Conservation (phyloP, 2,888 invertebrate species). For the Nycteola revayana region DNA sequence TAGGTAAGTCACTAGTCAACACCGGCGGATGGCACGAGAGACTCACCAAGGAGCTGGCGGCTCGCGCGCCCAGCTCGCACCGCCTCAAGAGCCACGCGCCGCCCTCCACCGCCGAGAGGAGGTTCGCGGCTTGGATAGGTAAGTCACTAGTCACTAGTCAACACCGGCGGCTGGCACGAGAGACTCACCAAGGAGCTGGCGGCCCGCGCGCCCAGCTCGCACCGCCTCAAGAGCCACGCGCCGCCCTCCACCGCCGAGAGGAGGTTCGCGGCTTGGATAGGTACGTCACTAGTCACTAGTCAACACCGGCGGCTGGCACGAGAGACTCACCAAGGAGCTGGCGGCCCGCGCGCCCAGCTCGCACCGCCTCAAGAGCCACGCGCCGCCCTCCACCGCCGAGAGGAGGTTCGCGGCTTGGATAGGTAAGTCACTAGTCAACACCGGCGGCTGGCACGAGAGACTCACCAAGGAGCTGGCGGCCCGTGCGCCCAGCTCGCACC, state of each 20-base stretch:
- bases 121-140: constrained; percentile 99
- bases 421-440: constrained; percentile 74
- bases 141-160: constrained; percentile 15
- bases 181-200: constrained; percentile 85
- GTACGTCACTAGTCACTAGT: constrained; percentile 65
- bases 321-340: constrained; percentile 87
- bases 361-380: constrained; percentile 94
- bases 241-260: constrained; percentile 95
- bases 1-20: constrained; percentile 81
- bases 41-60: constrained; percentile 81
- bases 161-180: constrained; percentile 81
- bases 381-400: constrained; percentile 95
- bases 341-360: constrained; percentile 89
- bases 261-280: constrained; percentile 98
- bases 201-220: constrained; percentile 90
- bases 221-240: constrained; percentile 94
- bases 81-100: constrained; percentile 95
- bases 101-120: constrained; percentile 93
- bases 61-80: constrained; percentile 93
- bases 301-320: constrained; percentile 71
- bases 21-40: constrained; percentile 85
- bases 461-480: constrained; percentile 2
- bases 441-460: background rate
- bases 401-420: constrained; percentile 99
- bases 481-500: constrained; percentile 92